Conservation (phyloP, 1,140 invertebrate genomes). For the Stratiolaelaps scimitus region DNA sequence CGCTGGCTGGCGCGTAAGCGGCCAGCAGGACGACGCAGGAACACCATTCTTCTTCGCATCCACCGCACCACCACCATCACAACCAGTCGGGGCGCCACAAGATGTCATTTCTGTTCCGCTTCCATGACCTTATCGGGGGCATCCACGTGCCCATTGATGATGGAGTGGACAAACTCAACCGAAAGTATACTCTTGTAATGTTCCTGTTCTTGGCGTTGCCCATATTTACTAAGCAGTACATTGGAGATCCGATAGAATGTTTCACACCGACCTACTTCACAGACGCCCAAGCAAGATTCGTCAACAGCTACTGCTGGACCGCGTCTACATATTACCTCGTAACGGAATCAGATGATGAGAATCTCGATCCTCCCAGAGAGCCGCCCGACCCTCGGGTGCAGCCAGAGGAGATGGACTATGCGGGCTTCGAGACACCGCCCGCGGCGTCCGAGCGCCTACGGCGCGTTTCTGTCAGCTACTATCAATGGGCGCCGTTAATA, state of each 20-base stretch:
- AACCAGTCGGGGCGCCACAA: slow-evolving; percentile 29
- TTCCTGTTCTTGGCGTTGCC: slow-evolving; percentile 47
- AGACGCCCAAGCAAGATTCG: slow-evolving; percentile 42
- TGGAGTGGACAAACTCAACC: slow-evolving; percentile 47
- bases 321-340: slow-evolving; percentile 42
- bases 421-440: slow-evolving; percentile 34
- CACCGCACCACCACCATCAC: slow-evolving; percentile 29
- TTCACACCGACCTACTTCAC: slow-evolving; percentile 44
- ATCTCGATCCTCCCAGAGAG: slow-evolving; percentile 35
- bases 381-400: slow-evolving; percentile 36
- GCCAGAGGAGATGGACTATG: slow-evolving; percentile 38
- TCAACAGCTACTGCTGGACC: slow-evolving; percentile 43
- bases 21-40: slow-evolving; percentile 29
- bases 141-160: slow-evolving; percentile 47
- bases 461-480: slow-evolving; percentile 43
- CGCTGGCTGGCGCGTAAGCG: not conserved
- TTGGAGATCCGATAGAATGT: slow-evolving; percentile 47
- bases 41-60: slow-evolving; percentile 29
- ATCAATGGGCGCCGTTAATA: slow-evolving; percentile 50
- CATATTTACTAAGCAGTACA: slow-evolving; percentile 48
- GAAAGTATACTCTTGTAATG: slow-evolving; percentile 47
- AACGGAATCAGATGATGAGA: slow-evolving; percentile 35
- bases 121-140: slow-evolving; percentile 42
- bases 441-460: slow-evolving; percentile 37
- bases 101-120: slow-evolving; percentile 40